Conservation (phyloP, 2,797 vertebrate species). For the Poeciliopsis infans region DNA sequence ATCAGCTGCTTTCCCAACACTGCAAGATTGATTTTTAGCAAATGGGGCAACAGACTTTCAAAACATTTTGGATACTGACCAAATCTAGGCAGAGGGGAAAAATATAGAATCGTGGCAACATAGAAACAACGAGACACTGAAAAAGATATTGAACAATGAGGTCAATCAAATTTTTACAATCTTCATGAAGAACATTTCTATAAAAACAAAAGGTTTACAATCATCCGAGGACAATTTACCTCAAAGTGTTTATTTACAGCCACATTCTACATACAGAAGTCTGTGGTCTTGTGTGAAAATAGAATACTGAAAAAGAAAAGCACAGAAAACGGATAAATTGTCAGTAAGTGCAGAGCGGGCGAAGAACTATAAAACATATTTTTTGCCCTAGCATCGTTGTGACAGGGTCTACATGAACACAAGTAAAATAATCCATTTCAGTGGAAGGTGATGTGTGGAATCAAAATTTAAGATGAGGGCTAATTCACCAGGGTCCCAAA, state of each 20-base stretch:
- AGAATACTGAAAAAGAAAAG: slow-evolving; percentile 22
- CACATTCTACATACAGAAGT: neutral
- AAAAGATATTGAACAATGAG: slow-evolving; percentile 17
- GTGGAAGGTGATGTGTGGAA: neutral
- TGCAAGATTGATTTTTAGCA: slow-evolving; percentile 39
- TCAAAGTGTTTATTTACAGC: neutral
- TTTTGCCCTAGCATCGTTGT: slow-evolving; percentile 56
- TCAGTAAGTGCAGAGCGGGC: slow-evolving; percentile 43
- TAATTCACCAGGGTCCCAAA: slow-evolving; percentile 47
- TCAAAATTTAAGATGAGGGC: slow-evolving; percentile 38
- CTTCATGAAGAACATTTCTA: neutral
- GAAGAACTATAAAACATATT: slow-evolving; percentile 46
- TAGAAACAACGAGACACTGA: slow-evolving; percentile 28
- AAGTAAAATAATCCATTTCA: slow-evolving; percentile 41
- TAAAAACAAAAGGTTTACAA: neutral
- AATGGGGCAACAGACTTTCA: slow-evolving; percentile 43
- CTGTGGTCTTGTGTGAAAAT: neutral
- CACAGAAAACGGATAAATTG: slow-evolving; percentile 24
- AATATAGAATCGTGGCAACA: slow-evolving; percentile 48
- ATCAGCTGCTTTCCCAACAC: slow-evolving; percentile 65
- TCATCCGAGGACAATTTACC: no score
- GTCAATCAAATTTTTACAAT: neutral
- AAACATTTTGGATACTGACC: slow-evolving; percentile 43
- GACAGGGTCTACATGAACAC: slow-evolving; percentile 41
- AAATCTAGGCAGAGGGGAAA: slow-evolving; percentile 28